phyloP scores from a whole-genome alignment of 2,888 invertebrate genomes.

The Metalampra italica region DNA sequence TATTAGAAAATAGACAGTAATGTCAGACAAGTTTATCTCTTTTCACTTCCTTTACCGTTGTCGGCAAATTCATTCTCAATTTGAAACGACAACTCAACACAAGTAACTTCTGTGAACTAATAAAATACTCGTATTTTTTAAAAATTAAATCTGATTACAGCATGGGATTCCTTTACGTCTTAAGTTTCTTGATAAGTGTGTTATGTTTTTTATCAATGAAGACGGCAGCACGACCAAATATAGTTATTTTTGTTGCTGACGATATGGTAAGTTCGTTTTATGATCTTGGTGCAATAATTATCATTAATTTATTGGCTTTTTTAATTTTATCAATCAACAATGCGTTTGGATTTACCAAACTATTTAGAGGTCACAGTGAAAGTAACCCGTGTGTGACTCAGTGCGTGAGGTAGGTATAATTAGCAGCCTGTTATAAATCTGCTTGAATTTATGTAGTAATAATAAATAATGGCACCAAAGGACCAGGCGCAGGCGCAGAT shows the following conservation, averaged over 20 bases:
- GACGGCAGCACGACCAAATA: conserved; percentile 73
- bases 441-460: too few relatives aligned
- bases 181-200: neutral
- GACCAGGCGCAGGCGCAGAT: too few relatives aligned
- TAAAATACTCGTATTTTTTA: neutral
- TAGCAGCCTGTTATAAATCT: too few relatives aligned
- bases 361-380: too few relatives aligned
- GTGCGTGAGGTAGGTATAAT: too few relatives aligned
- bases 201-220: neutral
- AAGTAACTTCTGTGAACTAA: neutral
- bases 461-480: too few relatives aligned
- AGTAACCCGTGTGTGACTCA: too few relatives aligned
- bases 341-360: too few relatives aligned
- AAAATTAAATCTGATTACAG: neutral
- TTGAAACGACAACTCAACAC: neutral
- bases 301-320: too few relatives aligned
- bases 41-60: neutral
- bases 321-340: too few relatives aligned
- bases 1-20: neutral
- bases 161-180: neutral
- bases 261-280: conserved; percentile 82
- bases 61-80: neutral
- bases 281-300: neutral
- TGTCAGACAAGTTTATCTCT: neutral
- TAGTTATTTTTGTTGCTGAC: conserved; percentile 88